These are phyloP conservation scores for Apostichopus leukothele DNA, from an alignment of 53 echinoderm and acorn worm species.

Conservation along the genomic window DNA sequence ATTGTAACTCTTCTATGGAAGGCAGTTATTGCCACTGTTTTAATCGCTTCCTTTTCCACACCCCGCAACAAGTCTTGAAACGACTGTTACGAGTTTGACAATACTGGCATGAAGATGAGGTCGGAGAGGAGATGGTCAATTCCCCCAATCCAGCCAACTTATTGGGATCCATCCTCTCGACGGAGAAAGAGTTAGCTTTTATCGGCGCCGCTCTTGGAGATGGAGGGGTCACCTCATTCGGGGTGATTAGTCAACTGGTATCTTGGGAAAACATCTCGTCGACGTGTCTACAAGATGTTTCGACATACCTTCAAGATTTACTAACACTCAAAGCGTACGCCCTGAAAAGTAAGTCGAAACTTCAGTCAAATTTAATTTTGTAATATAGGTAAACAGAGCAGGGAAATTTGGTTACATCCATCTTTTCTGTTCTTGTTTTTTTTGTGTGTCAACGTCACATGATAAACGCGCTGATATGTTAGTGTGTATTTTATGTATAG, in stretches of 20 bases:
- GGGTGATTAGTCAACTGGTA: background rate
- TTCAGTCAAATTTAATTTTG: no score
- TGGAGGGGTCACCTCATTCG: background rate
- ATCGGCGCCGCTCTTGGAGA: background rate
- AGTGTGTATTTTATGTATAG: no score
- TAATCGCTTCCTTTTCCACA: background rate
- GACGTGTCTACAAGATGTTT: background rate
- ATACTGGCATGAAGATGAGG: background rate
- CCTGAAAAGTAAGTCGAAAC: background rate
- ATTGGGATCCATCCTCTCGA: background rate
- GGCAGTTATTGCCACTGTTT: background rate
- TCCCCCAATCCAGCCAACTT: background rate
- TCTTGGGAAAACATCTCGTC: background rate
- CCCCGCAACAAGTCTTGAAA: background rate
- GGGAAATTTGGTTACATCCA: no score
- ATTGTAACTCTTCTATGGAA: background rate
- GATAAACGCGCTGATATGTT: background rate
- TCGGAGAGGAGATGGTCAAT: background rate
- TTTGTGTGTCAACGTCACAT: background rate
- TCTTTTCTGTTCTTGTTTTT: background rate
- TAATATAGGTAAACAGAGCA: no score
- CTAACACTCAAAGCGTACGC: background rate
- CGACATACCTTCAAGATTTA: constrained; percentile 3
- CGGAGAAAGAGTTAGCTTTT: background rate
- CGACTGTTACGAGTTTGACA: background rate